These are phyloP conservation scores for Stichopus horrens DNA, from an alignment of 53 echinoderm and acorn worm species.

Conservation along the genomic window DNA sequence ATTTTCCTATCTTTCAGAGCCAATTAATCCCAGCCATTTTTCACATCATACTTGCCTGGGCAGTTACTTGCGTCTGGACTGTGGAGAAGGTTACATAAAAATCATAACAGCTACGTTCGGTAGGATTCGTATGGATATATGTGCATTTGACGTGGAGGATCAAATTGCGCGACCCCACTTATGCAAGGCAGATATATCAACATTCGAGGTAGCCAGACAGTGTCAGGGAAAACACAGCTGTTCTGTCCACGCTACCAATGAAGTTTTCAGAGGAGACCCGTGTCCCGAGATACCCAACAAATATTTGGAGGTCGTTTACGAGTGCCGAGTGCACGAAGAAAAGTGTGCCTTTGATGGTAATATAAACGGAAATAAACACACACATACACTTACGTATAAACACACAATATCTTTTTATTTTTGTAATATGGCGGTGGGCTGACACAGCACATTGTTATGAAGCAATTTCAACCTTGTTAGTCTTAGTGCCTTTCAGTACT, in stretches of 20 bases:
- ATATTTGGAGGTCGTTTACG: conserved; percentile 53
- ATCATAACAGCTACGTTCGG: conserved; percentile 50
- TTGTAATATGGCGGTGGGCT: too few relatives aligned
- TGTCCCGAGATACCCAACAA: conserved; percentile 50
- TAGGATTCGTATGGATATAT: conserved; percentile 27
- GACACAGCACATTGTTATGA: too few relatives aligned
- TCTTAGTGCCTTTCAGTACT: too few relatives aligned
- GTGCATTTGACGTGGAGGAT: neutral
- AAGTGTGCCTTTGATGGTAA: conserved; percentile 62
- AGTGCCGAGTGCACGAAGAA: conserved; percentile 52
- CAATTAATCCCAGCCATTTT: conserved; percentile 15
- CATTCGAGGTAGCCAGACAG: conserved; percentile 42
- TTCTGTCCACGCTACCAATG: conserved; percentile 31
- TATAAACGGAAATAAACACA: too few relatives aligned
- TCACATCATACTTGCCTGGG: conserved; percentile 14
- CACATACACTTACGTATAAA: too few relatives aligned
- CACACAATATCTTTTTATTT: too few relatives aligned
- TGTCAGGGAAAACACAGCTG: conserved; percentile 58
- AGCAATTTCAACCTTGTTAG: too few relatives aligned
- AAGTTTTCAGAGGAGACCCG: conserved; percentile 48
- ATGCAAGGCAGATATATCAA: conserved; percentile 60
- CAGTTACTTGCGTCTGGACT: conserved; percentile 46
- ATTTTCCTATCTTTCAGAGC: conserved; percentile 9
- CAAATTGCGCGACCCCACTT: conserved; percentile 1
- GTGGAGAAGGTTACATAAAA: conserved; percentile 48